Conservation (phyloP, 2,113 vertebrate genomes). For the Upupa epops region DNA sequence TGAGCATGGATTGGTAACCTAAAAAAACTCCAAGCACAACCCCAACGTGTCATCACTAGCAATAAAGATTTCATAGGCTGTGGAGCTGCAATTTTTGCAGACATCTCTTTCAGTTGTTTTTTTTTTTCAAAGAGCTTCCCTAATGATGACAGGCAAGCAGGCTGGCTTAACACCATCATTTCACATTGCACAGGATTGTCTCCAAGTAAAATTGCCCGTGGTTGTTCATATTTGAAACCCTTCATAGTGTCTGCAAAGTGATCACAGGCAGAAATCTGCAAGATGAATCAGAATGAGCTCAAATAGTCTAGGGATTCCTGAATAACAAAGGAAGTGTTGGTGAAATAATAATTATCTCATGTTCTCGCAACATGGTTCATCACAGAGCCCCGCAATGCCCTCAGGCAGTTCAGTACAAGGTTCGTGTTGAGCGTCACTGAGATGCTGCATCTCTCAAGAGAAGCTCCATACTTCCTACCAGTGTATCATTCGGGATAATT, state of each 20-base stretch:
- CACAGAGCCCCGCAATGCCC: not conserved
- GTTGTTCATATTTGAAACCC: not conserved
- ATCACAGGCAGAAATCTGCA: not conserved
- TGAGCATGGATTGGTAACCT: not conserved
- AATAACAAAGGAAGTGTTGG: not conserved
- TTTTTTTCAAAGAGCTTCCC: not conserved
- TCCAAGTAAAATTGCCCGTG: conserved; percentile 2
- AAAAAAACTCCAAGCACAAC: not conserved
- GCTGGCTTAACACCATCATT: conserved; percentile 17
- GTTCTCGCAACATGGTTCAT: not conserved
- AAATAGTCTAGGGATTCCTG: not conserved
- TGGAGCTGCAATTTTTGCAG: not conserved
- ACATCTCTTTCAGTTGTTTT: not conserved
- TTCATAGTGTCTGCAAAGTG: not conserved
- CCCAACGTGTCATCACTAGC: not conserved
- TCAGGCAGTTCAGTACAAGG: not conserved
- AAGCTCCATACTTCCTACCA: not conserved
- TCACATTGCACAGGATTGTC: not conserved
- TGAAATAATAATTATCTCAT: not conserved
- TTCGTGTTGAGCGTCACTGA: not conserved
- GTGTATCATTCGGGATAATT: not conserved
- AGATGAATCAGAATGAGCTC: not conserved
- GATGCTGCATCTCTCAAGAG: not conserved
- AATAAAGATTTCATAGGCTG: not conserved
- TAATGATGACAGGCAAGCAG: not conserved